phyloP scores from a whole-genome alignment of 2,797 vertebrate genomes.

The Harpagifer antarcticus region DNA sequence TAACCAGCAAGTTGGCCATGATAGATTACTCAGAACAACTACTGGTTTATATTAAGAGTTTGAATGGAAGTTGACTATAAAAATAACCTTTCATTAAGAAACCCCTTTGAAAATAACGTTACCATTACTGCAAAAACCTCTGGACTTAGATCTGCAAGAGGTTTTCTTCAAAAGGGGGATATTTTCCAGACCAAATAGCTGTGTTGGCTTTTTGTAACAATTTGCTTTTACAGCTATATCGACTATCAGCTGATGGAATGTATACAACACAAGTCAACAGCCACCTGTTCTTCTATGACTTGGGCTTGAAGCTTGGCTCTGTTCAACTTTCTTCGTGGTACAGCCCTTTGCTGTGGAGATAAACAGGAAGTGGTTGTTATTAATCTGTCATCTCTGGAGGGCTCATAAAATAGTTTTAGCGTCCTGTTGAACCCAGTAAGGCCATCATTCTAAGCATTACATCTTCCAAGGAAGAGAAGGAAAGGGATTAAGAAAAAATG shows the following conservation, averaged over 20 bases:
- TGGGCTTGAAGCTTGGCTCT: not conserved
- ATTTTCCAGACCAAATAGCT: no score
- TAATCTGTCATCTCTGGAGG: conserved; percentile 57
- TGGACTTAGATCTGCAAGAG: not conserved
- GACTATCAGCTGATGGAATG: no score
- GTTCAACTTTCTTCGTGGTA: not conserved
- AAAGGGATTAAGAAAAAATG: conserved; percentile 2
- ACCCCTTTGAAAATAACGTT: not conserved
- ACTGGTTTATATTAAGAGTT: not conserved
- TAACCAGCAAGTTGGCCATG: no score
- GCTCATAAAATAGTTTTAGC: conserved; percentile 43
- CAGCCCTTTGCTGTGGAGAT: conserved; percentile 55
- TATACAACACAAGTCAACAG: no score
- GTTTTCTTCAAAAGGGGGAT: not conserved
- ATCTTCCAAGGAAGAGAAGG: conserved; percentile 20
- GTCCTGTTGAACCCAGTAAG: conserved; percentile 42
- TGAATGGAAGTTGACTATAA: not conserved
- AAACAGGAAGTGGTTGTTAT: conserved; percentile 84
- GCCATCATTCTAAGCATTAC: conserved; percentile 35
- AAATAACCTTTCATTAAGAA: not conserved
- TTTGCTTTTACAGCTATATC: no score
- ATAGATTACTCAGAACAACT: no score
- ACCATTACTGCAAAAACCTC: not conserved
- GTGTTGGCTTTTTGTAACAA: no score
- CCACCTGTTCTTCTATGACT: no score